These are phyloP conservation scores for Paramuricea clavata DNA, from an alignment of 92 coral and sea anemone species.

Conservation along the genomic window DNA sequence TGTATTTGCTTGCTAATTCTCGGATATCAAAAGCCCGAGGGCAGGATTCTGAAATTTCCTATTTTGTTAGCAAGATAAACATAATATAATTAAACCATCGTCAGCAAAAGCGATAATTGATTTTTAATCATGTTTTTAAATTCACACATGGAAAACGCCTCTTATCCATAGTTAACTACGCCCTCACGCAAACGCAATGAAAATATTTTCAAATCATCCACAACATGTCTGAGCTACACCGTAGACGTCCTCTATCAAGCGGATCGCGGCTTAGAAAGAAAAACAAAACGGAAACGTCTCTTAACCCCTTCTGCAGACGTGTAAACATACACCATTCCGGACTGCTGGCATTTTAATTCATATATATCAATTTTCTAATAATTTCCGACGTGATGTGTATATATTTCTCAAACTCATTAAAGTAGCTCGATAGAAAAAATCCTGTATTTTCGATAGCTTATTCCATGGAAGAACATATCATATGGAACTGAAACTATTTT, in stretches of 20 bases:
- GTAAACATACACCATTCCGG: constrained; percentile 33
- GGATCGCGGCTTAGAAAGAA: not conserved
- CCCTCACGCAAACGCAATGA: not conserved
- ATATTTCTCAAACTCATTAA: no score
- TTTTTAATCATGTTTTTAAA: constrained; percentile 16
- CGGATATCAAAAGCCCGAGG: not conserved
- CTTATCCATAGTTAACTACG: not conserved
- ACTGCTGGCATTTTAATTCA: constrained; percentile 25
- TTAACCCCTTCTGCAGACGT: constrained; percentile 26
- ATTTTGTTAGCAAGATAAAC: not conserved
- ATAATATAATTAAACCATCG: constrained; percentile 4
- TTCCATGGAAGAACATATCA: no score
- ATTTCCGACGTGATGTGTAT: constrained; percentile 17
- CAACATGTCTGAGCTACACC: not conserved
- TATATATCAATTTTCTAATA: constrained; percentile 49
- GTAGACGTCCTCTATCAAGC: not conserved
- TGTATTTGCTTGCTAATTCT: no score
- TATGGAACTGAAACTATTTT: no score
- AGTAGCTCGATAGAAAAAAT: no score
- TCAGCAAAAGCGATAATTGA: not conserved
- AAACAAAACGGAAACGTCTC: not conserved
- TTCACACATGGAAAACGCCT: not conserved
- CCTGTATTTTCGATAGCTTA: no score
- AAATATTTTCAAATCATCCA: not conserved
- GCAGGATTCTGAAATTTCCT: not conserved